Percentiles rank a stretch among this genome's conserved stretches.
phyloP scores from a whole-genome alignment of 2,113 vertebrate genomes.

The Gymnogyps californianus region DNA sequence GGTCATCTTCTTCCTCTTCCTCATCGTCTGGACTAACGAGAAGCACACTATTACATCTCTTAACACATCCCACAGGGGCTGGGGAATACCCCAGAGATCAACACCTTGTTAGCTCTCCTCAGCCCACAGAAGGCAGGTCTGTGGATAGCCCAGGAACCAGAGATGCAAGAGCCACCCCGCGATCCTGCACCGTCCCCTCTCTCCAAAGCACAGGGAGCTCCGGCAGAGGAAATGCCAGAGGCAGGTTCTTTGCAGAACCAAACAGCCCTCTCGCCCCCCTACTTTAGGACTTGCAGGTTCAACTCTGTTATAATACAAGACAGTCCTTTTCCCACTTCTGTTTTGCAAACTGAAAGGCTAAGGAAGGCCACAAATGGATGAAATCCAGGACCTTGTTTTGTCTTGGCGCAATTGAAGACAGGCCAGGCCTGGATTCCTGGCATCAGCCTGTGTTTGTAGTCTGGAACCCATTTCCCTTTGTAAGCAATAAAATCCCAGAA shows the following conservation, averaged over 20 bases:
- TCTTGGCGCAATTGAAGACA: neutral
- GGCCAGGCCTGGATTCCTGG: neutral
- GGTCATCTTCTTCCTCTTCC: conserved; percentile 86
- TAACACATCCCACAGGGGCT: neutral
- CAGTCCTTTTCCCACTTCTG: neutral
- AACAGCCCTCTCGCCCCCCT: neutral
- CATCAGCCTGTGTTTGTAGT: neutral
- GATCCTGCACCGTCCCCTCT: neutral
- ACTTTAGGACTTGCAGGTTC: neutral
- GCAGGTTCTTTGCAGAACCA: neutral
- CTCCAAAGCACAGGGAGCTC: neutral
- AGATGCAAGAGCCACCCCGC: neutral
- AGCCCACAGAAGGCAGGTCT: neutral
- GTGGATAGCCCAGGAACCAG: neutral
- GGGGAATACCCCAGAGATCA: neutral
- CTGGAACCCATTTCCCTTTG: neutral
- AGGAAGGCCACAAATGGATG: neutral
- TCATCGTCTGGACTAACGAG: conserved; percentile 82
- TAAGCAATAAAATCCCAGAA: neutral
- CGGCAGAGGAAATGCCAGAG: neutral
- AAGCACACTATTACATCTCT: conserved; percentile 38
- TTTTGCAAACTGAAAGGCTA: neutral
- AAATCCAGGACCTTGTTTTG: neutral
- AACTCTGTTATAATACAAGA: neutral
- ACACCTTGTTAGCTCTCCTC: neutral